Conservation (phyloP, 2,888 invertebrate species). For the Platerodrilus igneus region DNA sequence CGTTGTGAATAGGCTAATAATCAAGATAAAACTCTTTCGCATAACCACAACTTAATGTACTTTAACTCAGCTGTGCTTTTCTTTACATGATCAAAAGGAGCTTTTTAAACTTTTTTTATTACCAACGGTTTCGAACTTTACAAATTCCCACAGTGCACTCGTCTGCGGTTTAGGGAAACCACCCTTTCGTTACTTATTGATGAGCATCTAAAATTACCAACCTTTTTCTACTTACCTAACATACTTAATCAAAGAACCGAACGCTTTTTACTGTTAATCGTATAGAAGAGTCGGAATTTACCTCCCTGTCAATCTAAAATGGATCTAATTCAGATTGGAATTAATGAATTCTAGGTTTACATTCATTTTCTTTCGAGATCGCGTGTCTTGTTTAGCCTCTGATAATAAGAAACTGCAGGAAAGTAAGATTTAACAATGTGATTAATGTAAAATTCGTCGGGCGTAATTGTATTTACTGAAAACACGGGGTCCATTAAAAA, state of each 20-base stretch:
- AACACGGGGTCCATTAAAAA: constrained; percentile 24
- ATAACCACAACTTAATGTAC: too few species aligned
- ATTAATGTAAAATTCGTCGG: constrained; percentile 32
- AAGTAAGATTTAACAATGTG: constrained; percentile 30
- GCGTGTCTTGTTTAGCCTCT: constrained; percentile 27
- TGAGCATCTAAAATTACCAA: constrained; percentile 15
- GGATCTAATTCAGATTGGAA: constrained; percentile 15
- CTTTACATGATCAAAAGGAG: too few species aligned
- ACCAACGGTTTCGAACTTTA: constrained; percentile 16
- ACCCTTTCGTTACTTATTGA: constrained; percentile 23
- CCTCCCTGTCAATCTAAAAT: too few species aligned
- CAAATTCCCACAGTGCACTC: constrained; percentile 19
- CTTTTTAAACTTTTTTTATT: too few species aligned
- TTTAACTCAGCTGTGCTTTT: too few species aligned
- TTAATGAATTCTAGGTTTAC: constrained; percentile 15
- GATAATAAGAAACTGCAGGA: constrained; percentile 22
- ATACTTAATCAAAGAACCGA: too few species aligned
- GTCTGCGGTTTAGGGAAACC: constrained; percentile 17
- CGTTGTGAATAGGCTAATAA: too few species aligned
- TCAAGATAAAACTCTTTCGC: too few species aligned
- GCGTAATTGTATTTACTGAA: constrained; percentile 29
- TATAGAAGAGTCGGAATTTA: too few species aligned
- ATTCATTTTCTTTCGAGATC: constrained; percentile 12
- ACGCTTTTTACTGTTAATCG: too few species aligned
- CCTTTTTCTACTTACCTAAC: too few species aligned